Conservation (phyloP, 1,140 invertebrate species). For the Tyrophagus putrescentiae region DNA sequence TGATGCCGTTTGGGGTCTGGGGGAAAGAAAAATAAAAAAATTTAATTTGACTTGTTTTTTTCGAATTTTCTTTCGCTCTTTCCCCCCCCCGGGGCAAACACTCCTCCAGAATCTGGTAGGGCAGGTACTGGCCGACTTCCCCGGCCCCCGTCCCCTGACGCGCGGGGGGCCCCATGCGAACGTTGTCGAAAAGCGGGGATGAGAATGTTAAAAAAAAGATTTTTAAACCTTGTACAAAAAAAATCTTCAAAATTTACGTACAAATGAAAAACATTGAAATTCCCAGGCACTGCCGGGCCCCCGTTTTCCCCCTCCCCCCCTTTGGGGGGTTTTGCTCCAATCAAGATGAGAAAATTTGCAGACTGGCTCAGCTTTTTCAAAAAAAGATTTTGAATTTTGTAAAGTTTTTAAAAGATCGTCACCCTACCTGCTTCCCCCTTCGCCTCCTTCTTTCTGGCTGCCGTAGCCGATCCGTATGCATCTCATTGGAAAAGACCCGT, state of each 20-base stretch:
- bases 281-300: no score
- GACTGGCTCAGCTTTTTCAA: conserved; percentile 44
- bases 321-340: conserved; percentile 53
- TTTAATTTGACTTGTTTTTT: no score
- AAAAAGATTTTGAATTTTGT: no score
- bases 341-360: conserved; percentile 83
- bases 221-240: background rate
- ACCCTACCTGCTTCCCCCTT: conserved; percentile 59
- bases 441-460: conserved; percentile 82
- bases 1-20: conserved; percentile 68
- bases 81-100: conserved; percentile 71
- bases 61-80: no score
- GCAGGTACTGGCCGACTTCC: conserved; percentile 83
- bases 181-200: conserved; percentile 69
- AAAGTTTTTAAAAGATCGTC: background rate
- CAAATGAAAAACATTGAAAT: conserved; percentile 37
- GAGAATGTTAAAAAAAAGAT: no score
- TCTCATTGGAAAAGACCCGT: conserved; percentile 73
- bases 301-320: conserved; percentile 23
- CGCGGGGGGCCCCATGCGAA: conserved; percentile 80
- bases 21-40: conserved; percentile 22
- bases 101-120: conserved; percentile 77
- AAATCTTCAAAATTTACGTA: conserved; percentile 31
- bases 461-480: conserved; percentile 76
- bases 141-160: conserved; percentile 80